Evolutionary conservation across 2,113 vertebrate species (phyloP).

Genomic region (Girardinichthys multiradiatus): DNA sequence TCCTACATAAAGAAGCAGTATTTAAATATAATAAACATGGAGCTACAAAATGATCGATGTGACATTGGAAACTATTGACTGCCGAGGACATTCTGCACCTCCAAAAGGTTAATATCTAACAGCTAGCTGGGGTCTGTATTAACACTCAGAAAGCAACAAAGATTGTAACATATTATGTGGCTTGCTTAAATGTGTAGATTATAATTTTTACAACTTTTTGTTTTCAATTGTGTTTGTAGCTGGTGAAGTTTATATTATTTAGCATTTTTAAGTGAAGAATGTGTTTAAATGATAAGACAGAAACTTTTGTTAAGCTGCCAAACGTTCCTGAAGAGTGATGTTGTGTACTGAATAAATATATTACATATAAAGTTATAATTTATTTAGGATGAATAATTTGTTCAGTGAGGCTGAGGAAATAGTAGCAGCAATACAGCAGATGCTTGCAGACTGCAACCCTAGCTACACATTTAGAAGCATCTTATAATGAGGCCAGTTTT

Average conservation of each 20-base stretch:
- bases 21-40: constrained; percentile 47
- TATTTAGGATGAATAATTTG: not conserved
- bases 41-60: constrained; percentile 16
- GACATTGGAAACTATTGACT: constrained; percentile 31
- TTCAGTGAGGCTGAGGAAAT: not conserved
- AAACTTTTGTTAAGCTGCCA: not conserved
- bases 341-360: not conserved
- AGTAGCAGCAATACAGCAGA: too few species aligned
- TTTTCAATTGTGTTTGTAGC: not conserved
- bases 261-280: not conserved
- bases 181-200: too few species aligned
- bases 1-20: constrained; percentile 34
- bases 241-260: not conserved
- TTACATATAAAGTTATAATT: not conserved
- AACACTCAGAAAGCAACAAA: not conserved
- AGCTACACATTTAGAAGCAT: not conserved
- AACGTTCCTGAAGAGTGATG: not conserved
- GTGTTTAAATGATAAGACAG: not conserved
- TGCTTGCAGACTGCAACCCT: not conserved
- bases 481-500: not conserved
- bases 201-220: too few species aligned
- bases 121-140: not conserved
- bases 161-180: not conserved
- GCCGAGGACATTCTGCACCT: not conserved
- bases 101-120: not conserved